Conservation (phyloP, 2,888 invertebrate species). For the Lamellibrachia satsuma region DNA sequence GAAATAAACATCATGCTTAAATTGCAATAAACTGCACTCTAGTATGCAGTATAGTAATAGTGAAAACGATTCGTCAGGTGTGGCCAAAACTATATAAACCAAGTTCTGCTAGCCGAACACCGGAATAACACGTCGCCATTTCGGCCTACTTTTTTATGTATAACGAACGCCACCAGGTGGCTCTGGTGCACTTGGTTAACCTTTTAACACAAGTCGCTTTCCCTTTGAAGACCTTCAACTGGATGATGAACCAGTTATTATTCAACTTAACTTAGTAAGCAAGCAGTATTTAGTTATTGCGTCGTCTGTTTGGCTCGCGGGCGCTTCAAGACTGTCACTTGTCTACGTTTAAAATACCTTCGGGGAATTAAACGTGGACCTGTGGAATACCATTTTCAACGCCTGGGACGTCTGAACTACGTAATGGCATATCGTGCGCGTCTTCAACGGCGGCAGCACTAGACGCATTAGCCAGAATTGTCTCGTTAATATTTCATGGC, state of each 20-base stretch:
- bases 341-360: neutral
- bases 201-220: neutral
- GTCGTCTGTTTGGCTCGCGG: neutral
- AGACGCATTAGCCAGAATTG: neutral
- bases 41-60: no score
- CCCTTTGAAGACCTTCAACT: neutral
- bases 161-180: neutral
- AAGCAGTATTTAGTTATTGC: conserved; percentile 8
- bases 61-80: no score
- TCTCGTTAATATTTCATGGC: neutral
- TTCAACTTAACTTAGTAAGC: neutral
- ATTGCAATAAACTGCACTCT: neutral
- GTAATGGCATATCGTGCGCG: neutral
- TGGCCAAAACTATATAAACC: neutral
- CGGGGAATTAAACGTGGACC: neutral
- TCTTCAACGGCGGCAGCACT: neutral
- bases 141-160: neutral
- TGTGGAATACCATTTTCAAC: neutral
- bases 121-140: neutral
- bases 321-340: neutral
- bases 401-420: neutral
- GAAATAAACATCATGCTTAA: neutral
- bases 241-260: neutral
- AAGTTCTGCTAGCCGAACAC: neutral
- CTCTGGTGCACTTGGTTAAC: neutral